Percentiles rank a stretch among this genome's conserved stretches.
These are phyloP conservation scores for Muricea muricata DNA, from an alignment of 92 coral and sea anemone species.

Conservation along the genomic window DNA sequence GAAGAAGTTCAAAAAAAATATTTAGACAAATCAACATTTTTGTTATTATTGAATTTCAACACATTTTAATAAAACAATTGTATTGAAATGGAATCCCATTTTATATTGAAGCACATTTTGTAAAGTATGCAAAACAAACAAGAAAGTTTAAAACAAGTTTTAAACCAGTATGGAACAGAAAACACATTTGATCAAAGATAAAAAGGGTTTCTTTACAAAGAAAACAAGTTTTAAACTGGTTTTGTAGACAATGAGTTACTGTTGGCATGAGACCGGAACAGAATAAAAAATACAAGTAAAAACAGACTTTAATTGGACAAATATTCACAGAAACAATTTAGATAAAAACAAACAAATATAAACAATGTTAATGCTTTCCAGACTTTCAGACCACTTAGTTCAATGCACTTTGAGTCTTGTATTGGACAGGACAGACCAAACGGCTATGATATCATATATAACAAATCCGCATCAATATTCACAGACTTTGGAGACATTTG, in stretches of 20 bases:
- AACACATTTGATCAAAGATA: too few species aligned
- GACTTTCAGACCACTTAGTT: conserved; percentile 16
- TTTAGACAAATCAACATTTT: too few species aligned
- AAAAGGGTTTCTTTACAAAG: not conserved
- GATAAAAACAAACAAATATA: not conserved
- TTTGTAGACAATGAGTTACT: conserved; percentile 35
- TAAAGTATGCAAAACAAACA: too few species aligned
- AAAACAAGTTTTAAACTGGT: not conserved
- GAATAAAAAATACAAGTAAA: not conserved
- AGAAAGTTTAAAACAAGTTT: too few species aligned
- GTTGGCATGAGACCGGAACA: not conserved
- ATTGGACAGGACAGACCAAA: conserved; percentile 1
- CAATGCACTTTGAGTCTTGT: not conserved
- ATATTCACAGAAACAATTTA: conserved; percentile 8
- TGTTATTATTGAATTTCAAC: too few species aligned
- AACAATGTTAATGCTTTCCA: not conserved
- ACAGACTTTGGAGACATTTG: conserved; percentile 1
- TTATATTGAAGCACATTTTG: too few species aligned
- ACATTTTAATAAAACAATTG: too few species aligned
- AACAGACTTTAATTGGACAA: conserved; percentile 6
- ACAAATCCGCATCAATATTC: not conserved
- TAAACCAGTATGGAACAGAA: too few species aligned
- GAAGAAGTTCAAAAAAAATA: not conserved
- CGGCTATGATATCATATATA: not conserved
- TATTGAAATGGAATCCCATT: too few species aligned